phyloP scores from a whole-genome alignment of 2,797 vertebrate genomes.

The Lutjanus campechanus region DNA sequence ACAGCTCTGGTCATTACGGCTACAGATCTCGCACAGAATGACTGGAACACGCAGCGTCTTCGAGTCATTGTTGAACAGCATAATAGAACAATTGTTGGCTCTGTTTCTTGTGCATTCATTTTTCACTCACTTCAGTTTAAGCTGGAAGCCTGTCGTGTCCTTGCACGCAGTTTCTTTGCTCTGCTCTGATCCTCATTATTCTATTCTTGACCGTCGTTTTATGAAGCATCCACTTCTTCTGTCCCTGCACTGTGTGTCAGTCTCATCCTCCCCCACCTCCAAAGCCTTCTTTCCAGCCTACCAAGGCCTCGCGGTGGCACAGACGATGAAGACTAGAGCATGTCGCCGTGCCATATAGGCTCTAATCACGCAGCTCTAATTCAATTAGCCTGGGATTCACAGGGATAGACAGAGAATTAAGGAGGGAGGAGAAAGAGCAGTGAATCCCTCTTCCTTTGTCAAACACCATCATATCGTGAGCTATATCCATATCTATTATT shows the following conservation, averaged over 20 bases:
- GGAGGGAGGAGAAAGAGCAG: conserved; percentile 47
- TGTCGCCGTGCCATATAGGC: conserved; percentile 33
- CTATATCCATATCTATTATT: conserved; percentile 63
- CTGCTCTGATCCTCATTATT: conserved; percentile 22
- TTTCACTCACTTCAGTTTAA: conserved; percentile 16
- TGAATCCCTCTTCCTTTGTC: conserved; percentile 69
- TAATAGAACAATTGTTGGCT: conserved; percentile 22
- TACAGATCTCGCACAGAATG: conserved; percentile 30
- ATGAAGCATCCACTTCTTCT: conserved; percentile 35
- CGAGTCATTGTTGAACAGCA: conserved; percentile 1
- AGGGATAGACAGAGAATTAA: conserved; percentile 42
- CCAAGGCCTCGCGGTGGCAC: conserved; percentile 11
- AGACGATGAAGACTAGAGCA: conserved; percentile 37
- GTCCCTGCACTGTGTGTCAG: not conserved
- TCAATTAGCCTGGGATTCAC: conserved; percentile 69
- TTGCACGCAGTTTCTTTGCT: conserved; percentile 5
- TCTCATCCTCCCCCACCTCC: conserved; percentile 19
- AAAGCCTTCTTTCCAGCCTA: not conserved
- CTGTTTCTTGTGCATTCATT: conserved; percentile 7
- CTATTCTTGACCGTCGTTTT: conserved; percentile 22
- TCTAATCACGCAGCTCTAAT: conserved; percentile 74
- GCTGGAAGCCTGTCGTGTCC: conserved; percentile 1
- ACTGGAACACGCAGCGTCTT: conserved; percentile 28
- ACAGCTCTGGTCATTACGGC: conserved; percentile 50
- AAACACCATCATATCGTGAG: conserved; percentile 59